Evolutionary conservation across 2,113 vertebrate genomes (phyloP).

Genomic region (Otis tarda): DNA sequence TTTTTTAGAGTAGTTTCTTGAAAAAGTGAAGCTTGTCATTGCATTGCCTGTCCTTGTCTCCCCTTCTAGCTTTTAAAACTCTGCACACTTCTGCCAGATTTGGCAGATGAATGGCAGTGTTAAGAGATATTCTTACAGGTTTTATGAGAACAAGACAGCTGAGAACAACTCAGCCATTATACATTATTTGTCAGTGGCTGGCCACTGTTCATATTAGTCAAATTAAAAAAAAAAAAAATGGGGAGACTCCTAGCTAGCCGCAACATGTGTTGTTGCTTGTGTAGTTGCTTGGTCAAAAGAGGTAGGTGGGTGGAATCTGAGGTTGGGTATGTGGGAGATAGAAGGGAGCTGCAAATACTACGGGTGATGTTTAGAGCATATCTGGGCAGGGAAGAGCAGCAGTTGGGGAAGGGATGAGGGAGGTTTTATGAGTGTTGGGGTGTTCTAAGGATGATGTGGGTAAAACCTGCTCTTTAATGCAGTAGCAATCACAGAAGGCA

Average conservation of each 20-base stretch:
- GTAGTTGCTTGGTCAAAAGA: conserved; percentile 10
- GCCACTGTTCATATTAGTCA: conserved; percentile 42
- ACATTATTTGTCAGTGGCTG: conserved; percentile 48
- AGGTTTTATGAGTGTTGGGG: neutral
- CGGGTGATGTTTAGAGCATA: neutral
- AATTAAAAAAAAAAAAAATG: neutral
- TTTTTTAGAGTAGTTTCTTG: neutral
- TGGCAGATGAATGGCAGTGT: neutral
- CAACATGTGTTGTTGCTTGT: neutral
- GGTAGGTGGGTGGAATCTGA: neutral
- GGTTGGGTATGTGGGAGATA: neutral
- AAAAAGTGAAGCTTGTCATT: conserved; percentile 5
- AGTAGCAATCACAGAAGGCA: neutral
- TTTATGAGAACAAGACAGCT: conserved; percentile 18
- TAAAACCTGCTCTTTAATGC: neutral
- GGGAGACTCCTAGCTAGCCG: neutral
- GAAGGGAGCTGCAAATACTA: neutral
- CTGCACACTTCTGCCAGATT: neutral
- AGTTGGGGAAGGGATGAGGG: neutral
- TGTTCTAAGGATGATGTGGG: neutral
- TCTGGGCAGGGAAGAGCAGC: neutral
- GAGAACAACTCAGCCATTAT: conserved; percentile 30
- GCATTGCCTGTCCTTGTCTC: conserved; percentile 24
- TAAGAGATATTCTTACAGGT: neutral
- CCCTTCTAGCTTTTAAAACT: neutral